These are phyloP conservation scores for Philopedon plagiatum DNA, from an alignment of 2,888 invertebrate species.

Conservation along the genomic window DNA sequence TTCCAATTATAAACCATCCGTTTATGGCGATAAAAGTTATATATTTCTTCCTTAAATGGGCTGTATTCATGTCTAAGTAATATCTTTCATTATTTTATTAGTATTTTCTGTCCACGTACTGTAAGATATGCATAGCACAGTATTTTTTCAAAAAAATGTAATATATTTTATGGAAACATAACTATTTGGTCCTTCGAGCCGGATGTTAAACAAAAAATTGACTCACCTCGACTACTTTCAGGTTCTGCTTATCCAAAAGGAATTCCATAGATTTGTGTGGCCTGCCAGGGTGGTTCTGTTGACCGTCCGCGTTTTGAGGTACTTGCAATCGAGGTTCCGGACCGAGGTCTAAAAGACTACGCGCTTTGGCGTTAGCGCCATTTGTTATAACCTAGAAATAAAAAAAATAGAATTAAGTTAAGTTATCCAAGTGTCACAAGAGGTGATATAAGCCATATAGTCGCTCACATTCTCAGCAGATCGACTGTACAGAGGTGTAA, in stretches of 20 bases:
- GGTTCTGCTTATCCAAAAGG: conserved; percentile 93
- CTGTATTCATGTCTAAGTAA: too few species aligned
- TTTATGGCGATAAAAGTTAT: background rate
- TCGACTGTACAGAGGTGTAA: too few species aligned
- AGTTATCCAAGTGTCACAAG: background rate
- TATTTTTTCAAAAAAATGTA: too few species aligned
- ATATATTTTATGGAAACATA: too few species aligned
- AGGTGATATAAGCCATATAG: too few species aligned
- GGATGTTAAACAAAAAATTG: background rate
- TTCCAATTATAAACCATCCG: too few species aligned
- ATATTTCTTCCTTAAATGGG: background rate
- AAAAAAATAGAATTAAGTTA: conserved; percentile 5
- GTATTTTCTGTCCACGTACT: too few species aligned
- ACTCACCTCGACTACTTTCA: conserved; percentile 89
- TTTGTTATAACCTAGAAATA: conserved; percentile 64
- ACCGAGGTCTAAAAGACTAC: conserved; percentile 78
- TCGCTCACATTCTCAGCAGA: too few species aligned
- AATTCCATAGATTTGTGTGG: conserved; percentile 96
- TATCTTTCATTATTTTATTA: too few species aligned
- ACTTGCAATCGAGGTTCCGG: conserved; percentile 69
- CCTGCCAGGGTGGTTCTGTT: conserved; percentile 59
- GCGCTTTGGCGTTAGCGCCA: conserved; percentile 71
- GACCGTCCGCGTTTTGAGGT: conserved; percentile 67
- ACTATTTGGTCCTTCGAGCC: background rate
- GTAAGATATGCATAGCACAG: too few species aligned